Evolutionary conservation across 2,113 vertebrate genomes (phyloP).

Genomic region (Zingel zingel): DNA sequence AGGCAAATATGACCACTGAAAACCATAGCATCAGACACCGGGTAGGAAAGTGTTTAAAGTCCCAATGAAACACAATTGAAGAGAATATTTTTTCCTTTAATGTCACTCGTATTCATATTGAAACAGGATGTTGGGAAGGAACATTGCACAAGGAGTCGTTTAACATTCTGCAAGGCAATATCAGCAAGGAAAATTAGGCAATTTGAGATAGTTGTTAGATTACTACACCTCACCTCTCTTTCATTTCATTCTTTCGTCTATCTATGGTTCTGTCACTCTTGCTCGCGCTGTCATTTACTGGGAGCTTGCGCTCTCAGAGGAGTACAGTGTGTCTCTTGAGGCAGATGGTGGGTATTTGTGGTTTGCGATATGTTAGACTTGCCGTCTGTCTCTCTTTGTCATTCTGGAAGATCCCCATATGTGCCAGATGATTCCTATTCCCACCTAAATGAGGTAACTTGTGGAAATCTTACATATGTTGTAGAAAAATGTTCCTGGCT

Average conservation of each 20-base stretch:
- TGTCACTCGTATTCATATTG: not conserved
- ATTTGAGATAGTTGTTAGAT: not conserved
- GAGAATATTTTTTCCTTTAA: not conserved
- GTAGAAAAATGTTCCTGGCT: not conserved
- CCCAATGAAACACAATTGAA: not conserved
- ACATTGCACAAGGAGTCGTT: not conserved
- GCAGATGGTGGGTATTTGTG: constrained; percentile 19
- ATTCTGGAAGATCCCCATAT: constrained; percentile 21
- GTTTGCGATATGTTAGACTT: constrained; percentile 24
- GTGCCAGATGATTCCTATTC: constrained; percentile 40
- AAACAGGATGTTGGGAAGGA: too few relatives aligned
- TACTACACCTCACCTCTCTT: not conserved
- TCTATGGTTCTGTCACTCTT: not conserved
- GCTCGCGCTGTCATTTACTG: constrained; percentile 13
- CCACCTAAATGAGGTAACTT: not conserved
- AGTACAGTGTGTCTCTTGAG: not conserved
- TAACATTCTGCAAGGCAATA: not conserved
- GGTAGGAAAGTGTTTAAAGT: not conserved
- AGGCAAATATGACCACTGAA: not conserved
- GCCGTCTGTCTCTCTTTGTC: constrained; percentile 24
- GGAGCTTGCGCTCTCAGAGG: constrained; percentile 6
- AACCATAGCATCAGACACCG: not conserved
- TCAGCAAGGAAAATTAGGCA: not conserved
- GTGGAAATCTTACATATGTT: constrained; percentile 6
- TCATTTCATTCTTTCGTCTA: not conserved